Evolutionary conservation across 2,113 vertebrate species (phyloP).

Genomic region (Ceratotherium simum): DNA sequence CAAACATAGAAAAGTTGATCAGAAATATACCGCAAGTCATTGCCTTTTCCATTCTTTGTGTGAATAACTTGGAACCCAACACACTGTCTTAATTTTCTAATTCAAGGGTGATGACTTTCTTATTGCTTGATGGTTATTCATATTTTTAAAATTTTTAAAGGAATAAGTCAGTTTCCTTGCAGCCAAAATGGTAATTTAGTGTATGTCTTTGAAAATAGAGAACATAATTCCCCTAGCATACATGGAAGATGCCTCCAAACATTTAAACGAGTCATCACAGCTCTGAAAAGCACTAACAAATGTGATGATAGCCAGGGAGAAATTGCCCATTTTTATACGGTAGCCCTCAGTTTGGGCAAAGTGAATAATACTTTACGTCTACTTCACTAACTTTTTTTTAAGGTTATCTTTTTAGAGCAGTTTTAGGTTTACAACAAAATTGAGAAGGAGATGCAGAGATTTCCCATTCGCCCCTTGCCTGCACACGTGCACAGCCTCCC

Average conservation of each 20-base stretch:
- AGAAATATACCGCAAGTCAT: background rate
- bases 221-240: background rate
- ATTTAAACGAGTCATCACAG: fast-evolving
- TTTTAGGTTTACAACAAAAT: background rate
- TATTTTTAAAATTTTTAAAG: background rate
- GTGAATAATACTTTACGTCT: background rate
- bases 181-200: background rate
- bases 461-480: background rate
- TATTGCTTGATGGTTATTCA: background rate
- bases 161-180: background rate
- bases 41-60: background rate
- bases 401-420: background rate
- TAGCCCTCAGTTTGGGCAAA: background rate
- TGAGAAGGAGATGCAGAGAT: background rate
- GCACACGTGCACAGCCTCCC: no score
- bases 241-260: background rate
- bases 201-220: background rate
- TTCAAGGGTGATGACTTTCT: background rate
- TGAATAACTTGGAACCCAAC: background rate
- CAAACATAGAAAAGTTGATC: background rate
- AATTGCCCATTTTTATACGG: background rate
- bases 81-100: background rate
- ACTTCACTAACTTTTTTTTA: background rate
- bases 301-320: fast-evolving
- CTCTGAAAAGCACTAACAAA: background rate